Evolutionary conservation across 2,888 invertebrate species (phyloP), one percentile per base, ranked within the genome.

Genomic region (Apomyelois bistriatella): DNA sequence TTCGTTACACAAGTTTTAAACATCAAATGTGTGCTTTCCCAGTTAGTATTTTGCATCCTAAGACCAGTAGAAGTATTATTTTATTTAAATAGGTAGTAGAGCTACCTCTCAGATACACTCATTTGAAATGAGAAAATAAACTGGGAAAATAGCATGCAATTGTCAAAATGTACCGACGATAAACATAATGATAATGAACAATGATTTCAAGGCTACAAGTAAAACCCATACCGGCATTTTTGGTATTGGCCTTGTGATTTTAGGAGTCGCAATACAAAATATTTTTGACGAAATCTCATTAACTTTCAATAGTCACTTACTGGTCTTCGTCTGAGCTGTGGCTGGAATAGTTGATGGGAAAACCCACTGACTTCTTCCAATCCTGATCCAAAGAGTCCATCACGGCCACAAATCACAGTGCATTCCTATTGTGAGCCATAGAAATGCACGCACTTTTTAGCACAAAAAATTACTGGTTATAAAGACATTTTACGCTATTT

Each of bases 331-430:
- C 91, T 0, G 89, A 87, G 57, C 84, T 86, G 54, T 83, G 85
- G n/a, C 76, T 84, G 2, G 90, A 88, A 58, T 82, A 79, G 60
- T 85, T 91, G 53, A 91, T 90, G 46, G 86, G 81, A 57, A 91
- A 86, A 8, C 91, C 90, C 49, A 91, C 70, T 50, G 81, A 79
- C 55, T 79, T 82, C 69, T 90, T 92, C 90, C 91, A 91, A 58
- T 90, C 90, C 43, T 79, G 76, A 60, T 88, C 85, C 52, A 16
- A 40, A 16, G 46, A 46, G 71, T 49, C 73, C 67, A 78, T 76
- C 55, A 74, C 53, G 52, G 56, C 58, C 60, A 66, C 61, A 59
- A 57, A 57, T 58, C 57, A 64, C 62, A 62, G 65, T 57, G 56
- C 57, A 49, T 60, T 61, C 54, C 61, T 60, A 58, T 60, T 15